Evolutionary conservation across 2,113 vertebrate genomes (phyloP).

Genomic region (Urocitellus parryii): DNA sequence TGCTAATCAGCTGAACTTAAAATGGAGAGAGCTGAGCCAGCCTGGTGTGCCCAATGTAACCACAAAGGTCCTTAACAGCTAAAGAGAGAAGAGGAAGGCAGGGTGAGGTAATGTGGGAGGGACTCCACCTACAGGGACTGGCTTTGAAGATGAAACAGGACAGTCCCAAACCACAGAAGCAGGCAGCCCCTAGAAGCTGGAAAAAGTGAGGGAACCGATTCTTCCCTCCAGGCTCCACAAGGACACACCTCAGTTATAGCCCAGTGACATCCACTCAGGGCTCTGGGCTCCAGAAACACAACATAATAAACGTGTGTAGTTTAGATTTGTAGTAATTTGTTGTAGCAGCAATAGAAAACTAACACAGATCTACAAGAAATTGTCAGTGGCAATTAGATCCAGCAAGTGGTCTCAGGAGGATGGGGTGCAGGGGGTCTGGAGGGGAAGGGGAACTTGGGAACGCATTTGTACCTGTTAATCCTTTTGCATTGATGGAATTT

Average conservation of each 20-base stretch:
- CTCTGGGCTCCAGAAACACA: background rate
- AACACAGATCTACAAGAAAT: background rate
- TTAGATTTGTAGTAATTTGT: background rate
- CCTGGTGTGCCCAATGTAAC: background rate
- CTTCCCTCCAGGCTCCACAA: background rate
- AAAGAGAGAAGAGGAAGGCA: background rate
- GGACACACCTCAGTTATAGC: too few species aligned
- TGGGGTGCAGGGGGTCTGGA: too few species aligned
- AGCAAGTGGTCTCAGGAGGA: background rate
- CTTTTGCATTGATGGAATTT: background rate
- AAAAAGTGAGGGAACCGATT: background rate
- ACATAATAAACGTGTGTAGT: background rate
- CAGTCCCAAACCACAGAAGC: background rate
- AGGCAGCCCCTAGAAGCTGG: background rate
- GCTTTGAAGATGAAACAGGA: background rate
- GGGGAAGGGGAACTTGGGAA: background rate
- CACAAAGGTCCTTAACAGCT: background rate
- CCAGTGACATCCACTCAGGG: background rate
- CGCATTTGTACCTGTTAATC: background rate
- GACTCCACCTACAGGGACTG: background rate
- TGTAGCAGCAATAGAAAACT: background rate
- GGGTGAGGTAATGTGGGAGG: background rate
- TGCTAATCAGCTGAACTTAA: background rate
- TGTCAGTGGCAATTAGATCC: background rate
- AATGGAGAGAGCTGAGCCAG: background rate